Base-by-base conservation (phyloP, 2,888 invertebrate genomes). In the Spodoptera exigua region DNA sequence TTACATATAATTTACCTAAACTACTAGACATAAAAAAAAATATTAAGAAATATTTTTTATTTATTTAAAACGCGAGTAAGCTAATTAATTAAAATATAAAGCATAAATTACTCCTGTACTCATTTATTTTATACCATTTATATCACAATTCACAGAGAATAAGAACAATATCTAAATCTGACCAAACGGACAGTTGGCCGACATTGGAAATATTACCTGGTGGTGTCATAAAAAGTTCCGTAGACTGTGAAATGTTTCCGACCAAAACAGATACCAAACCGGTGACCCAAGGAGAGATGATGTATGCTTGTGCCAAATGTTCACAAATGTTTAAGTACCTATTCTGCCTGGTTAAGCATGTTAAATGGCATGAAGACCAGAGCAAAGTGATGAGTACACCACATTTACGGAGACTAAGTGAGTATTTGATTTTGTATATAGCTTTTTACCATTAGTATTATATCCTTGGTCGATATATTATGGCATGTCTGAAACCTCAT, bases 241-340 rank as follows among this genome's bases (percentile, higher is more conserved):
- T 89, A 9, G 86, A 87, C 56, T 68, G 57, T 12, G 86, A 85
- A 14, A 74, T 48, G n/a, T 37, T 43, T 3, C 37, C 57, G 1
- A 36, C 47, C 10, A 65, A 57, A 35, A 46, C 34, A 47, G 63
- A 1, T 57, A 65, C 55, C 37, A 68, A 39, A 0, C 71, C 57
- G 1, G 47, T 56, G 0, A 70, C 65, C 0, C 58, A 48, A 0
- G 76, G 74, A 1, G 88, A 88, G 10, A 88, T 89, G 85, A 87
- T 89, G 86, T 93, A 92, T 45, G 92, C 89, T 0, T 93, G 93
- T 61, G 93, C 92, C 0, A 92, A 92, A 63, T 93, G 93, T 53
- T 85, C 92, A 0, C 83, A 90, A 48, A 87, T 87, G 21, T 93
- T 92, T 56, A 88, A 90, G 48, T 84, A 84, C 55, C 64, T 93